These are phyloP conservation scores for Eulithis testata DNA, from an alignment of 2,888 invertebrate species.

Conservation along the genomic window DNA sequence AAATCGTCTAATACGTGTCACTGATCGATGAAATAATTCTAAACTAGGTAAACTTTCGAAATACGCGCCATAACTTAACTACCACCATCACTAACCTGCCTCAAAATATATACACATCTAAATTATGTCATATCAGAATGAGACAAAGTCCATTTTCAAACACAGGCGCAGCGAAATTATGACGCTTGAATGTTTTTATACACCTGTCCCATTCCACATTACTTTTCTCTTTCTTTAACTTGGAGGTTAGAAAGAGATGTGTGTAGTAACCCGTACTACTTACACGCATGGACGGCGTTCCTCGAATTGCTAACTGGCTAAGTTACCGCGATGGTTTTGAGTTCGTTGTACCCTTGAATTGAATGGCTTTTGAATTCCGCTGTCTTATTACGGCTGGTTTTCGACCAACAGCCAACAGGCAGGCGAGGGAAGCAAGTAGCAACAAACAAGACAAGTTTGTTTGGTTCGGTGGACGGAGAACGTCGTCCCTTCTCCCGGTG, in stretches of 20 bases:
- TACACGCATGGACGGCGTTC: slow-evolving; percentile 56
- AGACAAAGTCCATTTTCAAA: slow-evolving; percentile 42
- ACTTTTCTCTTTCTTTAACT: slow-evolving; percentile 39
- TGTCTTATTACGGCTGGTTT: slow-evolving; percentile 47
- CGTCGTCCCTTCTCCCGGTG: slow-evolving; percentile 64
- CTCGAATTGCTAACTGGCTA: slow-evolving; percentile 55
- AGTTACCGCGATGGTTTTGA: slow-evolving; percentile 46
- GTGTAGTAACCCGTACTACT: slow-evolving; percentile 50
- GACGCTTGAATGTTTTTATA: slow-evolving; percentile 50
- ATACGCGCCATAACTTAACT: slow-evolving; percentile 43
- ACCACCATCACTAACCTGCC: slow-evolving; percentile 14
- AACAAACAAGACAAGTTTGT: slow-evolving; percentile 55
- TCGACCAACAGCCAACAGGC: slow-evolving; percentile 18
- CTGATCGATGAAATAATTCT: slow-evolving; percentile 47
- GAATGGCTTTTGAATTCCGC: slow-evolving; percentile 54
- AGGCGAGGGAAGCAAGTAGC: slow-evolving; percentile 46
- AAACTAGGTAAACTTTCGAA: slow-evolving; percentile 38
- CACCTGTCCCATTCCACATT: slow-evolving; percentile 51
- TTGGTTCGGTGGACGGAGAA: slow-evolving; percentile 68
- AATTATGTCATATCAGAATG: slow-evolving; percentile 24
- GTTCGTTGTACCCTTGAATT: slow-evolving; percentile 19
- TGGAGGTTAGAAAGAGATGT: slow-evolving; percentile 42
- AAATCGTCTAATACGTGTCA: slow-evolving; percentile 29
- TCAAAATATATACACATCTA: slow-evolving; percentile 20
- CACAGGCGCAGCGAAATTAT: slow-evolving; percentile 46